These are phyloP conservation scores for Crossocerus cetratus DNA, from an alignment of 2,888 invertebrate genomes.

Conservation along the genomic window DNA sequence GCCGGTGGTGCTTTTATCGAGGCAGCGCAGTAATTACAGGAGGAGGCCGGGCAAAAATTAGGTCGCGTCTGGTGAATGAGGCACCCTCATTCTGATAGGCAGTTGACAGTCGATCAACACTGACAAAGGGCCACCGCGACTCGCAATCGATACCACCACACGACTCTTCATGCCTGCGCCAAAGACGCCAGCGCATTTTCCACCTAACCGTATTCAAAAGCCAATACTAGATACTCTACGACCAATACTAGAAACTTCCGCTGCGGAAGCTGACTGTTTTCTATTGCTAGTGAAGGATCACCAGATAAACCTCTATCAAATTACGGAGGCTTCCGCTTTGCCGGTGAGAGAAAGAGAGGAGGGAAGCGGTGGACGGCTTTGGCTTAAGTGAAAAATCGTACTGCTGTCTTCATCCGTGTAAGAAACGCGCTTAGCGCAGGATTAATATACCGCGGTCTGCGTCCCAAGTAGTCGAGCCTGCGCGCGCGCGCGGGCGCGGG, in stretches of 20 bases:
- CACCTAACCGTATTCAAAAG: too few relatives aligned
- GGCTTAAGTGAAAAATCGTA: conserved; percentile 36
- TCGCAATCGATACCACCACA: conserved; percentile 31
- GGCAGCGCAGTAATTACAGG: not conserved
- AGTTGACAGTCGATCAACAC: conserved; percentile 29
- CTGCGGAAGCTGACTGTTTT: too few relatives aligned
- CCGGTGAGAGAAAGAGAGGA: too few relatives aligned
- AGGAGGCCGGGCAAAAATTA: conserved; percentile 1
- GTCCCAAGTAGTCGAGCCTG: not conserved
- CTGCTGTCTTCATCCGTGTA: conserved; percentile 30
- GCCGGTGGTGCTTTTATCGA: not conserved
- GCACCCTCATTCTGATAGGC: conserved; percentile 5
- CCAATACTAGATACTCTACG: too few relatives aligned
- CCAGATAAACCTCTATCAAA: too few relatives aligned
- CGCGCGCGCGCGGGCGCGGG: not conserved
- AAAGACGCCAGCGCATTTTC: too few relatives aligned
- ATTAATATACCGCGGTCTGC: not conserved
- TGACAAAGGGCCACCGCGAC: conserved; percentile 24
- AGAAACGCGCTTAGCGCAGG: conserved; percentile 31
- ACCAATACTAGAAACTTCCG: too few relatives aligned
- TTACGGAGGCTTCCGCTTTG: too few relatives aligned
- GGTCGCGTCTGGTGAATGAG: not conserved
- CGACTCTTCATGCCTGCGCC: too few relatives aligned
- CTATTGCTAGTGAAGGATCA: too few relatives aligned
- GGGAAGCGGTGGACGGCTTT: too few relatives aligned